Conservation (phyloP, 2,113 vertebrate genomes). For the Cryptoleucopteryx plumbea region DNA sequence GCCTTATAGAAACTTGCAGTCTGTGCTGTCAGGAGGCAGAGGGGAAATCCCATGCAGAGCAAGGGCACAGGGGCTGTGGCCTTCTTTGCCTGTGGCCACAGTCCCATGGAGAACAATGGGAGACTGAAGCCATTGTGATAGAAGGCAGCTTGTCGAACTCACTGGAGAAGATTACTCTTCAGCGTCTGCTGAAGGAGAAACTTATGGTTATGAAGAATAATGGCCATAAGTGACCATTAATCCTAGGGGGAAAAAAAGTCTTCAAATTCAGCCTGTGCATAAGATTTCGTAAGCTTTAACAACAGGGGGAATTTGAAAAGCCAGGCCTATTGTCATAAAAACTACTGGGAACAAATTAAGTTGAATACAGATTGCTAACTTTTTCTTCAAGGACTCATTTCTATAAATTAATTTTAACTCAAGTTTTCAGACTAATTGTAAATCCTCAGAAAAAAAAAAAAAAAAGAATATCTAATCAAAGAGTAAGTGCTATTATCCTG, state of each 20-base stretch:
- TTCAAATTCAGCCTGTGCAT: conserved; percentile 2
- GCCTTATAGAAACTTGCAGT: conserved; percentile 5
- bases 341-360: neutral
- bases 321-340: neutral
- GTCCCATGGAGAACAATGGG: conserved; percentile 34
- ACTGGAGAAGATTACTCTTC: conserved; percentile 36
- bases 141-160: conserved; percentile 5
- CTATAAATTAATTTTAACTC: conserved; percentile 38
- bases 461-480: neutral
- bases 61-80: neutral
- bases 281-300: neutral
- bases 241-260: neutral
- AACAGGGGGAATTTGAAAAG: neutral
- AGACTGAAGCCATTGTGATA: neutral
- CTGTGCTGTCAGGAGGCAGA: conserved; percentile 24
- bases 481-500: conserved; percentile 8
- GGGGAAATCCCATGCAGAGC: conserved; percentile 14
- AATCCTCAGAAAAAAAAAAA: neutral
- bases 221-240: conserved; percentile 4
- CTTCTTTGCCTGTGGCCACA: conserved; percentile 24
- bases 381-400: conserved; percentile 22
- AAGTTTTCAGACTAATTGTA: conserved; percentile 22
- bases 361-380: neutral
- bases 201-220: conserved; percentile 43
- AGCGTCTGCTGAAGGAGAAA: conserved; percentile 56